Base-by-base conservation (phyloP, 2,888 invertebrate genomes). In the Spisula subtruncata region DNA sequence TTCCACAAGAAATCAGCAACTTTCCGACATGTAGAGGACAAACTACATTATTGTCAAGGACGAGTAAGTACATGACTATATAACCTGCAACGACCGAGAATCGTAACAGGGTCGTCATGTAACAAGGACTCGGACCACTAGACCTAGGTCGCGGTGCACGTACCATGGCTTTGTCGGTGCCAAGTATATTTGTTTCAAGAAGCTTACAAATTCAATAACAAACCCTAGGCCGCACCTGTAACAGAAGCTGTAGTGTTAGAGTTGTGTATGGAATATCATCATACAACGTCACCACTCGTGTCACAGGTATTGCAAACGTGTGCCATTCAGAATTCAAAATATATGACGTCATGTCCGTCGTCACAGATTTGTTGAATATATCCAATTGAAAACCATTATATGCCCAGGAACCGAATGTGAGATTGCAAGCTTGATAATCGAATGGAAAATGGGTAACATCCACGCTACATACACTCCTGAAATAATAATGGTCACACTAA, bases 351-450 rank as follows among this genome's bases (percentile, higher is more conserved):
- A 91, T 81, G 75, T 93, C 93, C 8, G 89, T 90, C 4, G 80
- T 56, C 18, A 83, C 41, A 18, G 88, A 83, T 10, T 51, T 41
- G 41, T 89, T 90, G 0, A 81, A 56, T 18, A 94, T 79, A 83
- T 94, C 90, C 8, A 94, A 51, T n/a, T 93, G 90, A 8, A 56
- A 51, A 0, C 93, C 93, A 56, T 89, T 89, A 79, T 94, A 99
- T 94, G 99, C 99, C 99, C 99, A 99, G 97, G 99, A 99, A 96
- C 99, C 99, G 97, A 99, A 99, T 97, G 99, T 99, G 98, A 99
- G 98, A 97, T 98, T 98, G 97, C 99, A 99, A 95, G 98, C 98
- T 97, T 99, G 99, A 97, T 99, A 99, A 97, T 99, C 99, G 97
- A 99, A 96, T 0, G 96, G 96, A 87, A 96, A 96, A 89, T 95